Conservation (phyloP, 2,113 vertebrate genomes). For the Podarcis raffonei region DNA sequence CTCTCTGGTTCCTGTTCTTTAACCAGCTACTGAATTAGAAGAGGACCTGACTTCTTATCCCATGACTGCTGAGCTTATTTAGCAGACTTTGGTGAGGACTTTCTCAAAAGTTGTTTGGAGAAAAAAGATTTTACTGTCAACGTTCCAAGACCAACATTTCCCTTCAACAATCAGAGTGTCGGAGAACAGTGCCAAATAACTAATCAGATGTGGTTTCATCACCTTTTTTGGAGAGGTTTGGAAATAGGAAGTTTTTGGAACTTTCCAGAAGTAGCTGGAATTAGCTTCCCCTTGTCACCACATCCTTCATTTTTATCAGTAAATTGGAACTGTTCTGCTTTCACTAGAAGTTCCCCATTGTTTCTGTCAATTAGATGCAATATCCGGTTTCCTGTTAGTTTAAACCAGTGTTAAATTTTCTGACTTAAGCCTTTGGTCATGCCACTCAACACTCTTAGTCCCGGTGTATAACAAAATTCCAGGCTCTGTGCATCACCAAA, state of each 20-base stretch:
- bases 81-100: no score
- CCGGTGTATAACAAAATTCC: not conserved
- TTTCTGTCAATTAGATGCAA: not conserved
- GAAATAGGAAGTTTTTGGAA: not conserved
- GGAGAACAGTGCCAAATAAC: not conserved
- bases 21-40: no score
- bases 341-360: not conserved
- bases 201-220: not conserved
- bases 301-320: not conserved
- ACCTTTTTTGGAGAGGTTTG: not conserved
- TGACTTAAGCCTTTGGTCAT: not conserved
- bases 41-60: no score
- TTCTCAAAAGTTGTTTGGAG: no score
- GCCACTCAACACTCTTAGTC: not conserved
- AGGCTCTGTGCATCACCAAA: not conserved
- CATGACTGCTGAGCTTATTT: no score
- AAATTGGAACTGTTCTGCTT: not conserved
- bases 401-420: not conserved
- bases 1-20: no score
- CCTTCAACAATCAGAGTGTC: no score
- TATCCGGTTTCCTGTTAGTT: not conserved
- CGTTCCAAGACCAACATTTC: no score
- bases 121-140: no score
- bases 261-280: not conserved
- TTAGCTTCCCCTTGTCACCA: not conserved